Conservation (phyloP, 1,140 invertebrate genomes). For the Bradysia coprophila region DNA sequence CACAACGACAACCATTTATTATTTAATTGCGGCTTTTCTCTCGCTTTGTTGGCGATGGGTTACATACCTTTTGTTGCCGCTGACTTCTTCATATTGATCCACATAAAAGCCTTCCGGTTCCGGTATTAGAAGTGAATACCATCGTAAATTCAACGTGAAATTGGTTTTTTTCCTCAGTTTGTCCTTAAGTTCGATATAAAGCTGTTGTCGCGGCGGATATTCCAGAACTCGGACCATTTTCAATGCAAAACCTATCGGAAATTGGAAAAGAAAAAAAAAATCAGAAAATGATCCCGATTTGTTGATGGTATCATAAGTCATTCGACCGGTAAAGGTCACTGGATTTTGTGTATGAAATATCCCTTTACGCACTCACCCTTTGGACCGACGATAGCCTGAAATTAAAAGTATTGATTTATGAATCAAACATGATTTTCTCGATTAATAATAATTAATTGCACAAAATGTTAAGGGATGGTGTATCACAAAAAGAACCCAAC, state of each 20-base stretch:
- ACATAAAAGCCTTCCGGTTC: constrained; percentile 85
- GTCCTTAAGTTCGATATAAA: constrained; percentile 69
- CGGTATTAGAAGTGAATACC: constrained; percentile 56
- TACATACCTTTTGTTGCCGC: constrained; percentile 63
- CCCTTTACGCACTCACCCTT: no score
- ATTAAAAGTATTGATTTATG: constrained; percentile 9
- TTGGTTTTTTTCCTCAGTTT: constrained; percentile 58
- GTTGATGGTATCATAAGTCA: no score
- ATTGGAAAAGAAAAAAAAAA: no score
- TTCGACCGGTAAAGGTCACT: no score
- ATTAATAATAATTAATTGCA: background rate
- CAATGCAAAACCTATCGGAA: constrained; percentile 46
- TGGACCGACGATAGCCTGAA: constrained; percentile 46
- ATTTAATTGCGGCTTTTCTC: no score
- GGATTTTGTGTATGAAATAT: no score
- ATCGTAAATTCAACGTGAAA: constrained; percentile 69
- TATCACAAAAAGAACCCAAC: no score
- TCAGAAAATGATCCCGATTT: no score
- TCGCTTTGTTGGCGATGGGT: no score
- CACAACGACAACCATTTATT: no score
- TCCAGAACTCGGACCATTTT: constrained; percentile 57
- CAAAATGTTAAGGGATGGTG: no score
- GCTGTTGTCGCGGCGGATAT: constrained; percentile 63
- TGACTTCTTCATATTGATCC: constrained; percentile 57
- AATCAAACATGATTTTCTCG: background rate